Evolutionary conservation across 1,140 invertebrate species (phyloP).

Genomic region (Philotrypesis tridentata): DNA sequence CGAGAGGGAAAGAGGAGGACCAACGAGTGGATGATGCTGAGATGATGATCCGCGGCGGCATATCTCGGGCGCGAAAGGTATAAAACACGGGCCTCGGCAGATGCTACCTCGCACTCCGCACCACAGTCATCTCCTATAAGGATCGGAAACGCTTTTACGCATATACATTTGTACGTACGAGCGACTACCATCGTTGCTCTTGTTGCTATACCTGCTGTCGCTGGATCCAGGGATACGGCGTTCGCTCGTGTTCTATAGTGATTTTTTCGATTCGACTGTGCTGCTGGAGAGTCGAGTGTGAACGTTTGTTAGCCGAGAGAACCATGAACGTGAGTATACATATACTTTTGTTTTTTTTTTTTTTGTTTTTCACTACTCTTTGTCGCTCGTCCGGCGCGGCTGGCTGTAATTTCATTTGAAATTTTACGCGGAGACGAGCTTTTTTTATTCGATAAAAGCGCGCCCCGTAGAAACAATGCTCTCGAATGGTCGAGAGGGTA

Average conservation of each 20-base stretch:
- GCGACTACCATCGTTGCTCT: background rate
- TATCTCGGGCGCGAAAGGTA: conserved; percentile 62
- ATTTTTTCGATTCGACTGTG: background rate
- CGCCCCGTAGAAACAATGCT: too few species aligned
- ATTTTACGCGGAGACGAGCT: too few species aligned
- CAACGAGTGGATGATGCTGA: conserved; percentile 2
- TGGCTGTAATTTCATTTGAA: too few species aligned
- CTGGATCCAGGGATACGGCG: background rate
- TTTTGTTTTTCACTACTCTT: too few species aligned
- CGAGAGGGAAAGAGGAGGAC: background rate
- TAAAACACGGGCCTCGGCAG: conserved; percentile 66
- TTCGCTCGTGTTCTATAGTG: background rate
- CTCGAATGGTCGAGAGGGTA: too few species aligned
- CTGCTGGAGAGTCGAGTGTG: background rate
- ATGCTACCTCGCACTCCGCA: conserved; percentile 67
- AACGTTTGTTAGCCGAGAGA: background rate
- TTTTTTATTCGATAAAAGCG: too few species aligned
- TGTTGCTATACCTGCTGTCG: too few species aligned
- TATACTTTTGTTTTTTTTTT: background rate
- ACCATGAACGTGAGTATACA: conserved; percentile 34
- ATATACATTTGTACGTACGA: background rate
- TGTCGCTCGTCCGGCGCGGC: too few species aligned
- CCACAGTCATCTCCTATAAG: conserved; percentile 65
- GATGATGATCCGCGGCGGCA: conserved; percentile 32
- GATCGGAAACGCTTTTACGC: conserved; percentile 42